These are phyloP conservation scores for Penaeus chinensis DNA, from an alignment of 1,140 invertebrate genomes.

Conservation along the genomic window DNA sequence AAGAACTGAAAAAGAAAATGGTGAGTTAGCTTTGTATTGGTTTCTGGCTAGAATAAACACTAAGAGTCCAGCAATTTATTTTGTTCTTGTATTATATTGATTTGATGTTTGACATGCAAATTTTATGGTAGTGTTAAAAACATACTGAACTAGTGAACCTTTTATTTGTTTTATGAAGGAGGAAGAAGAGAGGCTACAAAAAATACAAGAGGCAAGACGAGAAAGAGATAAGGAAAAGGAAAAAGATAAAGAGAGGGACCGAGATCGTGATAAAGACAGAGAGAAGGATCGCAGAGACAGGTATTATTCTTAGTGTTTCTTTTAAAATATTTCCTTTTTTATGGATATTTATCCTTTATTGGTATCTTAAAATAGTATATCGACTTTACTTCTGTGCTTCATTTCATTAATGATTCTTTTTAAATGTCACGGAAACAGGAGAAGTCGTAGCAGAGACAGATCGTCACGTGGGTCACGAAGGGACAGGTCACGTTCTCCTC, in stretches of 20 bases:
- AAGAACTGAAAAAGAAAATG: conserved; percentile 79
- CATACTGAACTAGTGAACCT: neutral
- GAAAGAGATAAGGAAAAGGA: conserved; percentile 60
- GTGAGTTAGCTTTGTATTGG: conserved; percentile 68
- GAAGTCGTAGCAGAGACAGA: conserved; percentile 78
- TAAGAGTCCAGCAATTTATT: too few relatives aligned
- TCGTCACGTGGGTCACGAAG: conserved; percentile 70
- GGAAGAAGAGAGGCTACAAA: conserved; percentile 55
- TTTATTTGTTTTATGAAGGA: conserved; percentile 30
- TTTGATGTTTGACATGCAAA: too few relatives aligned
- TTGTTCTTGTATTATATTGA: too few relatives aligned
- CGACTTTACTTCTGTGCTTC: neutral
- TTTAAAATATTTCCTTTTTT: too few relatives aligned
- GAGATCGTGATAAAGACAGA: conserved; percentile 52
- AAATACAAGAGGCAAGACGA: conserved; percentile 53
- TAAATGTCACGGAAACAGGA: conserved; percentile 71
- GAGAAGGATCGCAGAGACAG: conserved; percentile 59
- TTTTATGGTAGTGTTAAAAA: too few relatives aligned
- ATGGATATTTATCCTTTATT: too few relatives aligned
- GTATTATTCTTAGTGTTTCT: neutral
- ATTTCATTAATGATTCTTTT: conserved; percentile 20
- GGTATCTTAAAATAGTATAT: too few relatives aligned
- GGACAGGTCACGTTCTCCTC: conserved; percentile 62
- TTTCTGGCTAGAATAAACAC: neutral
- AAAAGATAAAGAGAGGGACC: conserved; percentile 51